Evolutionary conservation across 2,888 invertebrate genomes (phyloP), one percentile per base, ranked within the genome.

Genomic region (Rotaria socialis): DNA sequence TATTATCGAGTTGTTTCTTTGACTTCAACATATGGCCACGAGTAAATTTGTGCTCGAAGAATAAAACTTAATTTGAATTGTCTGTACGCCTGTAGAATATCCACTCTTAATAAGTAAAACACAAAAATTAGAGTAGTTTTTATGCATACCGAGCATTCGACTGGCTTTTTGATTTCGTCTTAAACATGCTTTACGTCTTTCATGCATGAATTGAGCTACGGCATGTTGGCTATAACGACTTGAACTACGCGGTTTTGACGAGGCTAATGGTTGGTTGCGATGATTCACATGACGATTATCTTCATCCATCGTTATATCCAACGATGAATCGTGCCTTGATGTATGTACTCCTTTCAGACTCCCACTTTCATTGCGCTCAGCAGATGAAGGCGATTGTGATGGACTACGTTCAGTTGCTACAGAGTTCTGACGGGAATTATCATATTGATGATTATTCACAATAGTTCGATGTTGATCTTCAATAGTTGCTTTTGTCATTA

Each of bases 131-230:
- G 35, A 35, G 35, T 74, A 41, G 7, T 35, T n/a, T n/a, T 47
- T 41, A 19, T n/a, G 8, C 47, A 14, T 80, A 80, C 80, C 80
- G 0, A 80, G 84, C 86, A 86, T 86, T 85, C 86, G 35, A 35
- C 85, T 85, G 16, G 86, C 86, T 84, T 86, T 86, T 47, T 85
- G 74, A 50, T 86, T 86, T 1, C 86, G 85, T 80, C 85, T 75
- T 50, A 86, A 41, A 22, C 86, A 43, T 60, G 85, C 43, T 56
- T 86, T 86, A 56, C 75, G 85, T 80, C 80, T 43, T 80, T 80
- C 80, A 47, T 47, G 80, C 47, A 80, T 47, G 24, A 80, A 80
- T n/a, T 80, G 10, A 47, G 80, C 80, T 24, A 80, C 16, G 3
- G 80, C 80, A 10, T 47, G 43, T 80, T 43, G 47, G n/a, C 80